These are phyloP conservation scores for Diarsia dahlii DNA, from an alignment of 2,888 invertebrate species.

Conservation along the genomic window DNA sequence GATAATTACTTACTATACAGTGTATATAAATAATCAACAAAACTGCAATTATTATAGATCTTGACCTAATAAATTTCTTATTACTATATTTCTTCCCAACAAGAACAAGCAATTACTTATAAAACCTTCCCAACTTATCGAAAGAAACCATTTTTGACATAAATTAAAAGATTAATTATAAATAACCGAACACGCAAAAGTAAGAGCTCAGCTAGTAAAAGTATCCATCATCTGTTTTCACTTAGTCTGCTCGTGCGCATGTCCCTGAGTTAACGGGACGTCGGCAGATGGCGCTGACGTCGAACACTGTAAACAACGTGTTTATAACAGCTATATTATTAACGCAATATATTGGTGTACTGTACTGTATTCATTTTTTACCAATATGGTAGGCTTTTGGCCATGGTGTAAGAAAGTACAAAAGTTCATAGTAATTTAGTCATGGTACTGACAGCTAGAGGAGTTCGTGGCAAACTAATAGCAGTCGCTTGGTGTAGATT, in stretches of 20 bases:
- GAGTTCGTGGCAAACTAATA: not conserved
- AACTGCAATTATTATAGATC: not conserved
- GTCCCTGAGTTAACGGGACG: conserved; percentile 74
- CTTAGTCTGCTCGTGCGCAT: conserved; percentile 48
- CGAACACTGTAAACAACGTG: conserved; percentile 58
- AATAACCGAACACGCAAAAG: conserved; percentile 26
- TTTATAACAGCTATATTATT: conserved; percentile 61
- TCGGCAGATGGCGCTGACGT: conserved; percentile 63
- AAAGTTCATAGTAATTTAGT: conserved; percentile 19
- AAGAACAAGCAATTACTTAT: conserved; percentile 1
- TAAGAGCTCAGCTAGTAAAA: conserved; percentile 46
- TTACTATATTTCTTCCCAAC: not conserved
- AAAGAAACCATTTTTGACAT: conserved; percentile 2
- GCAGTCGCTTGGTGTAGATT: not conserved
- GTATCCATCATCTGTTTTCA: conserved; percentile 61
- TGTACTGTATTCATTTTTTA: conserved; percentile 33
- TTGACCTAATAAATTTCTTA: conserved; percentile 13
- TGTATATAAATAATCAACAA: not conserved
- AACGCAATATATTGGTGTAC: conserved; percentile 51
- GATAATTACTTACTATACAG: not conserved
- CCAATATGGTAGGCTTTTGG: conserved; percentile 28
- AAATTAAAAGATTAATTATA: conserved; percentile 41
- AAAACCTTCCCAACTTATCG: not conserved
- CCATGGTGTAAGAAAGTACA: not conserved
- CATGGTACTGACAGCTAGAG: not conserved